Conservation (phyloP, 1,140 invertebrate species). For the Hermetia illucens region DNA sequence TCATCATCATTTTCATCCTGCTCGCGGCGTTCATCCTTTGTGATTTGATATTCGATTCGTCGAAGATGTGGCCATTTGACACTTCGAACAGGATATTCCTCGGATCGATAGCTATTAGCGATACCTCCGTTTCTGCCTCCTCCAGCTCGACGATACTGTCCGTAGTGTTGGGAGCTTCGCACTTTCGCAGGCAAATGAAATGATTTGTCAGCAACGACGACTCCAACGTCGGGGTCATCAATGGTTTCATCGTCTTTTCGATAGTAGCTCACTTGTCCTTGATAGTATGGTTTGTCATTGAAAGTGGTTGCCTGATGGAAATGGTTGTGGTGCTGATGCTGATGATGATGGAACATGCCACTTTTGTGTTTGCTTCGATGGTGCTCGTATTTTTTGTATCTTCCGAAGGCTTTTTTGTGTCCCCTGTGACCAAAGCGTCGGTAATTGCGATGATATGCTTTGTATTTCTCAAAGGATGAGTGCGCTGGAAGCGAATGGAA, state of each 20-base stretch:
- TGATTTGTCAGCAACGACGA: too few relatives aligned
- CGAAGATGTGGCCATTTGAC: constrained; percentile 27
- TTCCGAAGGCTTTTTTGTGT: constrained; percentile 16
- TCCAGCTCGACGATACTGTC: constrained; percentile 1
- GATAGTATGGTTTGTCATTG: constrained; percentile 19
- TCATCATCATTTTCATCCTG: constrained; percentile 19
- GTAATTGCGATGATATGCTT: constrained; percentile 17
- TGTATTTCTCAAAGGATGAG: constrained; percentile 21
- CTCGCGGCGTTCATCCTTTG: constrained; percentile 17
- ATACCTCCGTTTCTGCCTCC: constrained; percentile 9
- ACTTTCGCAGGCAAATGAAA: constrained; percentile 3
- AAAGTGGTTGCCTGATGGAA: not conserved
- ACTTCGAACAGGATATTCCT: constrained; percentile 23
- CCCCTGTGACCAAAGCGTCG: constrained; percentile 21
- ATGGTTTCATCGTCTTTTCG: constrained; percentile 11
- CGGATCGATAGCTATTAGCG: constrained; percentile 15
- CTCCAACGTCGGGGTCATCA: too few relatives aligned
- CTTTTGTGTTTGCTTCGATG: not conserved
- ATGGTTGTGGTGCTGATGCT: not conserved
- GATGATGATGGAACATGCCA: not conserved
- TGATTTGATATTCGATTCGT: constrained; percentile 21
- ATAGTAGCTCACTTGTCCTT: constrained; percentile 25
- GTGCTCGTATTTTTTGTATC: not conserved
- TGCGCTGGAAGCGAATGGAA: too few relatives aligned
- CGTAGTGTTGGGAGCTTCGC: not conserved